Base-by-base conservation (phyloP, 1,140 invertebrate genomes). In the Kradibia gibbosae region DNA sequence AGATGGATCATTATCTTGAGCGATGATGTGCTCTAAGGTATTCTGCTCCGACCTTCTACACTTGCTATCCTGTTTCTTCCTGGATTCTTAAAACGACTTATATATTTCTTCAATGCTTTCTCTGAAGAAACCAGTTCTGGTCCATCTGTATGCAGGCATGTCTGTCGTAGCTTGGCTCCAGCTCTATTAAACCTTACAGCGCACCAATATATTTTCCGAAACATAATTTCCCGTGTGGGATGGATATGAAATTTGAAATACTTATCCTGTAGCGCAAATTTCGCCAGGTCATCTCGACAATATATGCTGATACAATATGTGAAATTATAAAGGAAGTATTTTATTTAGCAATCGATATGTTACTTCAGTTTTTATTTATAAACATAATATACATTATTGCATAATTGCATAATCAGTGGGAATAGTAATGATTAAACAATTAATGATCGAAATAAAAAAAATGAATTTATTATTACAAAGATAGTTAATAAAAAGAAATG, bases 201-300 rank as follows among this genome's bases (percentile, higher is more conserved):
- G 20, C 3, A 1, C 7, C 34, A 36, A 67, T 39, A 39, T 67
- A 39, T 67, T 36, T 67, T 67, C 3, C 13, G 20, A 36, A 34
- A 39, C 5, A 67, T 15, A 67, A 67, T 67, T 67, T 67, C 62
- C 62, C 28, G 34, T n/a, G 34, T 67, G 62, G 17, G 34, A 60
- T 60, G 55, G 25, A 39, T 39, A 67, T n/a, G 62, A 67, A 67
- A 67, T 67, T 36, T 67, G 34, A 67, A 67, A 67, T 67, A 67
- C 39, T 67, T 39, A 67, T 67, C 34, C 34, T 15, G 11, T 5
- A 3, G 10, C 31, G 10, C 34, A 0, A 22, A 22, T 15, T 39
- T 34, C 62, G 4, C 11, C 4, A 39, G 20, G 13, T 67, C 34
- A 7, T 1, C 4, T 4, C 20, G n/a, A 4, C 60, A 17, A 67